Conservation (phyloP, 2,797 vertebrate species). For the Alectoris magna region DNA sequence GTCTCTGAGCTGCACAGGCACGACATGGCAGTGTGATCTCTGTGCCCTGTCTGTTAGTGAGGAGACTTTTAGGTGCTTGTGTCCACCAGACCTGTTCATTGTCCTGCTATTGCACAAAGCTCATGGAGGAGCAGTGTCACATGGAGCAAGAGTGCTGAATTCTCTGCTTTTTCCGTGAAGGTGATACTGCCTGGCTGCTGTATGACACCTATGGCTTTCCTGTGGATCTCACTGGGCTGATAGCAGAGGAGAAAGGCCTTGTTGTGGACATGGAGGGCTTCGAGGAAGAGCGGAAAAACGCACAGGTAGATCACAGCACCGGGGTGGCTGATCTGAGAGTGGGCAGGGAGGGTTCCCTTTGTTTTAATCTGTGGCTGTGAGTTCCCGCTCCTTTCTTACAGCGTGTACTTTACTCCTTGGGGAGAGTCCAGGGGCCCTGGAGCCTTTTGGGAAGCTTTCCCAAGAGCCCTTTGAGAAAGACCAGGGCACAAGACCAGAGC, state of each 20-base stretch:
- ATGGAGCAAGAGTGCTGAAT: not conserved
- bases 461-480: not conserved
- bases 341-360: not conserved
- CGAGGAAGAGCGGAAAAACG: constrained; percentile 94
- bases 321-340: not conserved
- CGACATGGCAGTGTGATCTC: not conserved
- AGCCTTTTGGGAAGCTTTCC: not conserved
- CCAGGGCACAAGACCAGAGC: not conserved
- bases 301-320: constrained; percentile 84
- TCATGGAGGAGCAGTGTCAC: rapidly evolving
- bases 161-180: constrained; percentile 70
- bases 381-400: not conserved
- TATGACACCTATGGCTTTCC: constrained; percentile 98
- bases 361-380: not conserved
- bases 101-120: not conserved
- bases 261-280: constrained; percentile 90
- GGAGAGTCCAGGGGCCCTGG: rapidly evolving
- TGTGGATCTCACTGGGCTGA: constrained; percentile 94
- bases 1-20: not conserved
- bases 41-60: not conserved
- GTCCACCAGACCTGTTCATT: not conserved
- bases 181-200: constrained; percentile 96
- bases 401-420: not conserved
- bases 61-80: not conserved
- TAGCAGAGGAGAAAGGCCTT: constrained; percentile 97